A percentile compares a stretch with the other conserved stretches of the same genome.
These are phyloP conservation scores for Scomberomorus guttatus DNA, from an alignment of 2,797 vertebrate species.

Conservation along the genomic window DNA sequence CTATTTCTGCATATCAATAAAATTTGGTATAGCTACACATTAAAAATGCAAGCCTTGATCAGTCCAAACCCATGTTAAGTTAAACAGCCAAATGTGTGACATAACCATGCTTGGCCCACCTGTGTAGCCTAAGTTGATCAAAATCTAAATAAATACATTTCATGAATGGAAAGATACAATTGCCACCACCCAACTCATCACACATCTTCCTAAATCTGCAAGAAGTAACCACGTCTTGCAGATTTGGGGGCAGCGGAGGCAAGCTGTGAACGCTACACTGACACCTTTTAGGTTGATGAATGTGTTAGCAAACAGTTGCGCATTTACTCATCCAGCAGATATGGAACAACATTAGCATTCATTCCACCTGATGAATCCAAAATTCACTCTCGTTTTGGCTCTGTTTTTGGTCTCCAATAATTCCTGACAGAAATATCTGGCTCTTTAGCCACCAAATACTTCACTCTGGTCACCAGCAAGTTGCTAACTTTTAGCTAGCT, in stretches of 20 bases:
- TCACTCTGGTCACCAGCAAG: too few relatives aligned
- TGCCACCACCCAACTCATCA: neutral
- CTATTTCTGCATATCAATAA: slow-evolving; percentile 8
- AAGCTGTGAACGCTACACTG: too few relatives aligned
- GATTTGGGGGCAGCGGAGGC: too few relatives aligned
- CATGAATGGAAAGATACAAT: neutral
- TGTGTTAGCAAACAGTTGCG: too few relatives aligned
- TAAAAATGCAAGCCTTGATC: slow-evolving; percentile 32
- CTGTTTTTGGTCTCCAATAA: too few relatives aligned
- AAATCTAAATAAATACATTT: neutral
- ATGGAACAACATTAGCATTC: too few relatives aligned
- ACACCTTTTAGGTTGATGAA: too few relatives aligned
- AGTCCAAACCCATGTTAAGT: neutral
- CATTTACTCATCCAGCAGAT: too few relatives aligned
- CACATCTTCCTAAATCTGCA: neutral
- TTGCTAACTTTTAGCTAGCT: neutral
- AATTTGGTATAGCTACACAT: neutral
- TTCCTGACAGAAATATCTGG: too few relatives aligned
- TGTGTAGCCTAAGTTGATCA: neutral
- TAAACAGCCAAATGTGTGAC: slow-evolving; percentile 1
- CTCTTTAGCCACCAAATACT: neutral
- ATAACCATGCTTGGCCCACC: neutral
- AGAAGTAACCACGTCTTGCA: too few relatives aligned
- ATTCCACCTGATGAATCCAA: too few relatives aligned
- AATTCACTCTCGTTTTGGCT: too few relatives aligned